phyloP scores from a whole-genome alignment of 2,113 vertebrate species.

The Athene cunicularia region DNA sequence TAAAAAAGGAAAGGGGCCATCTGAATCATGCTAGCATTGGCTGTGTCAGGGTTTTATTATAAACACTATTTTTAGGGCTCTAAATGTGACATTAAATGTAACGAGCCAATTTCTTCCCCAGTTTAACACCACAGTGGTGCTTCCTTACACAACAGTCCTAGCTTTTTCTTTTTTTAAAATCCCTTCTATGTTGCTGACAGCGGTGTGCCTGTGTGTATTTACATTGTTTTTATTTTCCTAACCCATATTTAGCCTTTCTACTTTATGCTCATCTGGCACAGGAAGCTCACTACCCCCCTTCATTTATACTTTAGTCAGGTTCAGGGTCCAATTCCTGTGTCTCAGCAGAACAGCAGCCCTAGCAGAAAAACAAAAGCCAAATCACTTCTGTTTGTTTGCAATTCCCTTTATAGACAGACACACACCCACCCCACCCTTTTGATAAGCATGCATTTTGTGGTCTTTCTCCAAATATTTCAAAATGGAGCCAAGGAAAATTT shows the following conservation, averaged over 20 bases:
- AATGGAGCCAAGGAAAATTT: neutral
- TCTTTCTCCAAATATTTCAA: neutral
- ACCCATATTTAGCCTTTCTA: neutral
- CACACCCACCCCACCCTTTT: neutral
- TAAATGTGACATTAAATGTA: neutral
- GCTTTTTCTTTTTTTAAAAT: neutral
- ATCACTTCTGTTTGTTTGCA: neutral
- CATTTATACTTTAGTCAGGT: neutral
- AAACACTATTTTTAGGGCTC: constrained; percentile 43
- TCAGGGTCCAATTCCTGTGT: neutral
- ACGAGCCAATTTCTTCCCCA: neutral
- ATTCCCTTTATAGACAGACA: neutral
- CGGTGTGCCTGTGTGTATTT: neutral
- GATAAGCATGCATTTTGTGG: neutral
- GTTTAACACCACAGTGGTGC: neutral
- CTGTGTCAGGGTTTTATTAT: constrained; percentile 38
- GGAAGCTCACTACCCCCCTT: neutral
- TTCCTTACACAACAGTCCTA: neutral
- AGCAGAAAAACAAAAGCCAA: neutral
- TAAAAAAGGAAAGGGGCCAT: constrained; percentile 17
- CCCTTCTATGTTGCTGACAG: neutral
- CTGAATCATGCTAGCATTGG: neutral
- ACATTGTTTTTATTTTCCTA: neutral
- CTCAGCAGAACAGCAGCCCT: neutral
- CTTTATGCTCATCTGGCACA: neutral